Evolutionary conservation across 1,140 invertebrate species (phyloP), one percentile per base, ranked within the genome.

Genomic region (Anoplolepis gracilipes): DNA sequence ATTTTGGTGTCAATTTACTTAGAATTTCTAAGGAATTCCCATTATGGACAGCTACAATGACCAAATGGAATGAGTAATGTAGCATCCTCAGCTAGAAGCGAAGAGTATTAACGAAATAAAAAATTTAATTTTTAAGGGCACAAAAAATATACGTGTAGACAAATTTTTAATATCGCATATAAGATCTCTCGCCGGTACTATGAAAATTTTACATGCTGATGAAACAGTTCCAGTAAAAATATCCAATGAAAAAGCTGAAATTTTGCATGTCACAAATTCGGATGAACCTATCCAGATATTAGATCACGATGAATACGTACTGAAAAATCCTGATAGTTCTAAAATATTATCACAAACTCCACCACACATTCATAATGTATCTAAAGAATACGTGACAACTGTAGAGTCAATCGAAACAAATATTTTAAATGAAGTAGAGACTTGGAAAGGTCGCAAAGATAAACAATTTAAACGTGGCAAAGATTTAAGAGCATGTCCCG

Each of bases 101-200:
- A 89, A 64, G 53, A 76, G 36, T 89, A 89, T 89, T 72, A 84
- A 85, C 22, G 73, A 87, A 33, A 0, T 89, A 16, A 89, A 89
- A 87, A 25, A 85, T 30, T 55, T 59, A 5, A 64, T 87, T 73
- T 75, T 84, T 46, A 69, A 77, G 25, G 78, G 69, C 10, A 22
- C 28, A 8, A 84, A 79, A 55, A 25, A 78, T 19, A 73, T 87
- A 16, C 65, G 79, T 0, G 46, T 62, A 0, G 78, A 90, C 39
- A 90, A 90, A 55, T 87, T 78, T 25, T 46, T 88, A 11, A 46
- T 86, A 25, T 49, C 57, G 4, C 86, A 90, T 28, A 67, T 90
- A 0, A 36, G 67, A 69, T 65, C 49, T 2, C 19, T 90, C 7
- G 53, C 2, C 0, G 86, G 79, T 36, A 88, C 84, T 0, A 69